phyloP scores from a whole-genome alignment of 1,140 invertebrate species.

The Pinna nobilis region DNA sequence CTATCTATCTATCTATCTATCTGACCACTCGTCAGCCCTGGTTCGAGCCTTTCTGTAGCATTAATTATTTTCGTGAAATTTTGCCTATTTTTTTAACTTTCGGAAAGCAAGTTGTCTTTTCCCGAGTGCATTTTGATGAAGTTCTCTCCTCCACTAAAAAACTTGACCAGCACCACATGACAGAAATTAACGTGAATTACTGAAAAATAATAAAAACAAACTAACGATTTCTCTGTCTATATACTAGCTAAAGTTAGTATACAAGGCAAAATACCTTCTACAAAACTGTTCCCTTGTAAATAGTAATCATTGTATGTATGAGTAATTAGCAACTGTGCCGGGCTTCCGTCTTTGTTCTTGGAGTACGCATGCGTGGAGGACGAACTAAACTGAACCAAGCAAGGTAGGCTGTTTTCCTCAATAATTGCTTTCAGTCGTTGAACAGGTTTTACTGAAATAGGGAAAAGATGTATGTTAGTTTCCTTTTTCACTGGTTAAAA shows the following conservation, averaged over 20 bases:
- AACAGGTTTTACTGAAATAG: no score
- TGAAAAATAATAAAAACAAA: background rate
- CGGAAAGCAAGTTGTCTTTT: background rate
- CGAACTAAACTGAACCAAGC: no score
- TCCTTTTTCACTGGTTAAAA: no score
- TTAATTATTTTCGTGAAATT: background rate
- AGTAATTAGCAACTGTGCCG: background rate
- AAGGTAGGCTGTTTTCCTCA: no score
- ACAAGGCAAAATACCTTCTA: background rate
- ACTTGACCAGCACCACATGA: background rate
- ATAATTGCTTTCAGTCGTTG: no score
- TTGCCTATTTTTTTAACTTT: background rate
- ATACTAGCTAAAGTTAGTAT: background rate
- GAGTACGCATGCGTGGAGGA: no score
- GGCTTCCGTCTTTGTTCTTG: constrained; percentile 9
- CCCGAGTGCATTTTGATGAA: no score
- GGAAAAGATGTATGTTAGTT: no score
- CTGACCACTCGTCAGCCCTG: background rate
- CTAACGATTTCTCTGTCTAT: background rate
- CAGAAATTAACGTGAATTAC: background rate
- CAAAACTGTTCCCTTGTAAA: constrained; percentile 8
- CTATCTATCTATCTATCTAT: background rate
- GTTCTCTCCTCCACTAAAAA: background rate
- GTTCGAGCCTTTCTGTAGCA: background rate
- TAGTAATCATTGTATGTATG: background rate